Conservation (phyloP, 2,888 invertebrate genomes). For the Amiota communis region DNA sequence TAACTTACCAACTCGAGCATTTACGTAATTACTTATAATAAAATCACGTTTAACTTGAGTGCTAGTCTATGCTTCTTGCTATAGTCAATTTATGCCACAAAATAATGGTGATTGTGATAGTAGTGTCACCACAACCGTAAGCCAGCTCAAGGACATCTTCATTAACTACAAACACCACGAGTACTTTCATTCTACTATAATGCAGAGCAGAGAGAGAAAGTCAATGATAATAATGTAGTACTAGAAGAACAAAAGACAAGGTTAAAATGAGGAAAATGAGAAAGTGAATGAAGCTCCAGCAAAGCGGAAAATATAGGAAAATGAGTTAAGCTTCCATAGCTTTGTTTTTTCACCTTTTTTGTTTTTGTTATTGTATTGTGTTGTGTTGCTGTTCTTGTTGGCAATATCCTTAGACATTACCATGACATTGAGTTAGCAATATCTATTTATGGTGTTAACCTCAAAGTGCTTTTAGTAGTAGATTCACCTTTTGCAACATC, state of each 20-base stretch:
- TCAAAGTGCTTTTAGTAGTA: constrained; percentile 65
- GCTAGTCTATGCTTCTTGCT: no score
- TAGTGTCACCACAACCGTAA: not conserved
- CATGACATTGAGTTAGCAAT: constrained; percentile 1
- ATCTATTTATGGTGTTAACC: constrained; percentile 43
- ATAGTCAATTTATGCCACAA: no score
- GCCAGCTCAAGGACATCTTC: not conserved
- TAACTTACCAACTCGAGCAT: not conserved
- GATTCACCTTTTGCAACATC: constrained; percentile 55
- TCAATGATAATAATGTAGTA: not conserved
- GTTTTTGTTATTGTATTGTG: not conserved
- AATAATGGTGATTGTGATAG: no score
- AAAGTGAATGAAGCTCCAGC: not conserved
- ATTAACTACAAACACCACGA: not conserved
- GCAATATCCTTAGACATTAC: not conserved
- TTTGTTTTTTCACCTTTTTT: not conserved
- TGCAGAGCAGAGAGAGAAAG: not conserved
- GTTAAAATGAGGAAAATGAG: no score
- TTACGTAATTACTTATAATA: no score
- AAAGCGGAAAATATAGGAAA: not conserved
- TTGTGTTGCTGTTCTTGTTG: not conserved
- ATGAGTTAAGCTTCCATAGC: not conserved
- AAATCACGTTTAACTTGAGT: no score
- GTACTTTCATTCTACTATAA: not conserved
- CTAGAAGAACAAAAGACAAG: no score